Evolutionary conservation across 2,797 vertebrate species (phyloP).

Genomic region (Linurgus olivaceus): DNA sequence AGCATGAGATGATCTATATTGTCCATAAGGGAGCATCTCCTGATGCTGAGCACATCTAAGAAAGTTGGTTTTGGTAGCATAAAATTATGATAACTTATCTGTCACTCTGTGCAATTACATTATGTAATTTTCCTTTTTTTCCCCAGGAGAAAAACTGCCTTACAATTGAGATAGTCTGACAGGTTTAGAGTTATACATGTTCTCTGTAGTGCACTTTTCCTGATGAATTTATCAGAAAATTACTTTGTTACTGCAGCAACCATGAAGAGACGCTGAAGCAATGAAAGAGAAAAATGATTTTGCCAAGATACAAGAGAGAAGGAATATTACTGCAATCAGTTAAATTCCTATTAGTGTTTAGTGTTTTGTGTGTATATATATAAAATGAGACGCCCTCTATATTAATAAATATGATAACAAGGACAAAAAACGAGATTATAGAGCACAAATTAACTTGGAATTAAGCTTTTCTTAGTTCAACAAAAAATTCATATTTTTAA

Average conservation of each 20-base stretch:
- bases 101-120: background rate
- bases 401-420: background rate
- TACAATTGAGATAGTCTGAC: conserved; percentile 35
- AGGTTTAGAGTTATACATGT: conserved; percentile 42
- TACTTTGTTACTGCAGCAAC: conserved; percentile 61
- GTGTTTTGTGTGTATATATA: background rate
- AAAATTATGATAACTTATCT: conserved; percentile 12
- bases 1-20: background rate
- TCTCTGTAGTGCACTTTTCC: conserved; percentile 38
- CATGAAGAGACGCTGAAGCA: background rate
- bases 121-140: conserved; percentile 16
- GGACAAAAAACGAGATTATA: background rate
- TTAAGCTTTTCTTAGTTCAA: background rate
- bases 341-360: conserved; percentile 1
- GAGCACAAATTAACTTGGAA: background rate
- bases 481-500: background rate
- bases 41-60: background rate
- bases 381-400: background rate
- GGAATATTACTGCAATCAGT: conserved; percentile 28
- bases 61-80: background rate
- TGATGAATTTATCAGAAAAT: conserved; percentile 66
- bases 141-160: conserved; percentile 30
- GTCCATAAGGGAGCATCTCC: background rate
- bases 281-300: conserved; percentile 31
- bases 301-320: background rate